These are phyloP conservation scores for Pluvialis apricaria DNA, from an alignment of 2,113 vertebrate species.

Conservation along the genomic window DNA sequence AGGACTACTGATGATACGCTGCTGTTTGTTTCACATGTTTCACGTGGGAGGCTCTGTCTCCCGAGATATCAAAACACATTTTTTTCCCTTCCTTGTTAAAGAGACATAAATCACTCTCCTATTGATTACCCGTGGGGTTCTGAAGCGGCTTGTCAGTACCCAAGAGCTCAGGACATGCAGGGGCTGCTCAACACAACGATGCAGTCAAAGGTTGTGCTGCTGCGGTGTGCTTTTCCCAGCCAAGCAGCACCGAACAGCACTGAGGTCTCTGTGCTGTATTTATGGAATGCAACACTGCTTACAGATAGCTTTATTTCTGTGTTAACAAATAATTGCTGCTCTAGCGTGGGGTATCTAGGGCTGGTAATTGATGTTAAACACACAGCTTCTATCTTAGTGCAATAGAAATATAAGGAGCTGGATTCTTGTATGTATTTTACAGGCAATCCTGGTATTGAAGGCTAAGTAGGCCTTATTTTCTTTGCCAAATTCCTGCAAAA, in stretches of 20 bases:
- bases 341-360: background rate
- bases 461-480: background rate
- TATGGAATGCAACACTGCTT: accelerated
- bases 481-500: background rate
- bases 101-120: background rate
- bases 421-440: background rate
- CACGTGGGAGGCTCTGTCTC: background rate
- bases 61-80: background rate
- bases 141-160: accelerated
- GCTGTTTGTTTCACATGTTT: background rate
- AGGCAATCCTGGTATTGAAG: background rate
- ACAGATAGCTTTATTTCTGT: background rate
- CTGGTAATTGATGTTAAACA: background rate
- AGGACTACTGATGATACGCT: background rate
- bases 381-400: background rate
- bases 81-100: background rate
- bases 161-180: background rate
- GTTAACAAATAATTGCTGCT: background rate
- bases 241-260: background rate
- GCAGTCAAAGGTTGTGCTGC: background rate
- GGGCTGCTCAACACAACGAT: background rate
- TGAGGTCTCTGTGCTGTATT: background rate
- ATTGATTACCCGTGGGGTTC: background rate
- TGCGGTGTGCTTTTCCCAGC: background rate
- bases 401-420: background rate